Base-by-base conservation (phyloP, 2,888 invertebrate genomes). In the Allophyes oxyacanthae region DNA sequence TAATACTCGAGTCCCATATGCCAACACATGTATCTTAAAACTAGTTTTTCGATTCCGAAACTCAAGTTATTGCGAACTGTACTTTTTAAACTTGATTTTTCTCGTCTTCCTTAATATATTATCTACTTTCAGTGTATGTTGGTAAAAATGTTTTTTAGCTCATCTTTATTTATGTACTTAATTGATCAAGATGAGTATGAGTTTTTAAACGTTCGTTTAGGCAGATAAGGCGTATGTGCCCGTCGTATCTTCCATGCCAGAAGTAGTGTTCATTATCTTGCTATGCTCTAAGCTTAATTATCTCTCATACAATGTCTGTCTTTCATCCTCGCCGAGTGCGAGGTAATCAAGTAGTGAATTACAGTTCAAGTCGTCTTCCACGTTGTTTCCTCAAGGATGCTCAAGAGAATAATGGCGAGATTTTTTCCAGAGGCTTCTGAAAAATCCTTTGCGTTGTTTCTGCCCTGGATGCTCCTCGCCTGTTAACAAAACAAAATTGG, bases 381-480 rank as follows among this genome's bases (percentile, higher is more conserved):
- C 33, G 13, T 34, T 61, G 85, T 66, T 67, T 75, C 73, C 94
- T 95, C 96, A 96, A 94, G 97, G 97, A 90, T 97, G 97, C 90
- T 98, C 98, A 89, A 97, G 93, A 69, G 98, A 98, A 87, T 97
- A 97, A 86, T 97, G 97, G 73, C 97, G 96, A 74, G 97, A 97
- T 81, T 97, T 96, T 90, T 98, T 98, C 98, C 98, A 98, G 77
- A 98, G 96, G 87, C 96, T 97, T 91, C 97, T 97, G 94, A 98
- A 98, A 90, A 98, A 97, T 70, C 98, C 97, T 90, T 97, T 97
- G 88, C 97, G 97, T 92, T 97, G 97, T 73, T 97, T 97, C 79
- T 95, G 95, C 43, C 95, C 95, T 62, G 94, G 94, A 70, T 94
- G 95, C 73, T 96, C 96, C 79, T 96, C 96, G 78, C 96, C 96